These are phyloP conservation scores for Eptatretus atami DNA, from an alignment of 2,797 vertebrate species.

Conservation along the genomic window DNA sequence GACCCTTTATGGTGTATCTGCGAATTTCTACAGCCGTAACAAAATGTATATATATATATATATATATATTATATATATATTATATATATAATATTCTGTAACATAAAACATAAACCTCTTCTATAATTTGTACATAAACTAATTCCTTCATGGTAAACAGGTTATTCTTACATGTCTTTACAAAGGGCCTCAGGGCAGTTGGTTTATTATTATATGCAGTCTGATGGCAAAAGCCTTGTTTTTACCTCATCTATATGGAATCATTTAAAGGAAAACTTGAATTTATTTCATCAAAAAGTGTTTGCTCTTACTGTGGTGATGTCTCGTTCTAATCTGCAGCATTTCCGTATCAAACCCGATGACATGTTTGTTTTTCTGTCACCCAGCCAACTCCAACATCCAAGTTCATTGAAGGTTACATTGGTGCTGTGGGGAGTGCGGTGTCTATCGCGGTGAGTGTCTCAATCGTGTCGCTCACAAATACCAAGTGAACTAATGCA, in stretches of 20 bases:
- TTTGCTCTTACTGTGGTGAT: too few species aligned
- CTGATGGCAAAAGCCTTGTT: too few species aligned
- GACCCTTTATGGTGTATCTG: background rate
- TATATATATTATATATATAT: background rate
- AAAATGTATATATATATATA: background rate
- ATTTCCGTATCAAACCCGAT: too few species aligned
- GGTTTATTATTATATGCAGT: too few species aligned
- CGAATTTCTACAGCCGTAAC: background rate
- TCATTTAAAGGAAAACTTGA: background rate
- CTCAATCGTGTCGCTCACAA: slow-evolving; percentile 3
- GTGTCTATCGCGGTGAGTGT: slow-evolving; percentile 67
- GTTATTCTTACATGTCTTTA: too few species aligned
- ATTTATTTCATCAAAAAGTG: slow-evolving; percentile 8
- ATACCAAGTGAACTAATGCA: background rate
- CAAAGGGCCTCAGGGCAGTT: too few species aligned
- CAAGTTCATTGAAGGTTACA: slow-evolving; percentile 50
- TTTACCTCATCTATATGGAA: background rate
- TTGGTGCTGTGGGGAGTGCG: slow-evolving; percentile 55
- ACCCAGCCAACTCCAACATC: slow-evolving; percentile 30
- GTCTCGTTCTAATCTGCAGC: too few species aligned
- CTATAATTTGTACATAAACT: too few species aligned
- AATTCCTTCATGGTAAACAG: too few species aligned
- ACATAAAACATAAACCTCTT: too few species aligned
- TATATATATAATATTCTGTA: background rate
- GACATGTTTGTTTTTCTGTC: too few species aligned